Percentiles rank a stretch among this genome's conserved stretches.
Conservation (phyloP, 2,888 invertebrate species). For the Pyrrhopygopsis socrates region DNA sequence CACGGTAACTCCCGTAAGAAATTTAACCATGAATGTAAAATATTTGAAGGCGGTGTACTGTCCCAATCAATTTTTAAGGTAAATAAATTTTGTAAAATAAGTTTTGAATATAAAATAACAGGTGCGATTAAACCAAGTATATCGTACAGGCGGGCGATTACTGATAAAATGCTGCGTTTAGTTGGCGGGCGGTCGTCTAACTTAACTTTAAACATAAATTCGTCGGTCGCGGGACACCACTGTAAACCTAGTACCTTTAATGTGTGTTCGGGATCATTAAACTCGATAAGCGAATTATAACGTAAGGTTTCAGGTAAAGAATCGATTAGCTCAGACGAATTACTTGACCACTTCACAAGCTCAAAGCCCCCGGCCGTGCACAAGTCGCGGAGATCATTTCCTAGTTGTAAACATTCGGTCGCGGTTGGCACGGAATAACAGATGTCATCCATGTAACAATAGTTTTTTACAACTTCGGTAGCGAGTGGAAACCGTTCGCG, state of each 20-base stretch:
- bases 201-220: constrained; percentile 22
- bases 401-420: constrained; percentile 3
- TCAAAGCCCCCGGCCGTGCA: constrained; percentile 26
- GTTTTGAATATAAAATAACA: constrained; percentile 29
- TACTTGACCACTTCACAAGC: constrained; percentile 31
- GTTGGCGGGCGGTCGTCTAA: neutral
- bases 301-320: neutral
- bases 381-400: constrained; percentile 9
- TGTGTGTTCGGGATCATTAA: neutral
- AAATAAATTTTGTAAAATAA: constrained; percentile 29
- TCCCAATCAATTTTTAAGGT: constrained; percentile 26
- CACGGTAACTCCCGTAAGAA: constrained; percentile 2
- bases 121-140: constrained; percentile 7
- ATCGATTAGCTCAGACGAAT: too few species aligned
- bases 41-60: constrained; percentile 2
- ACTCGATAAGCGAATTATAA: constrained; percentile 8
- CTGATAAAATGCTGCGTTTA: constrained; percentile 22
- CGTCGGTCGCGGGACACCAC: constrained; percentile 25
- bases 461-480: neutral
- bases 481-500: neutral
- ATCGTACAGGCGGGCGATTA: constrained; percentile 35
- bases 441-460: neutral
- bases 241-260: constrained; percentile 27
- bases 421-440: constrained; percentile 2
- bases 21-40: neutral